A percentile compares a stretch with the other conserved stretches of the same genome.
These are phyloP conservation scores for Chroicocephalus ridibundus DNA, from an alignment of 2,113 vertebrate genomes.

Conservation along the genomic window DNA sequence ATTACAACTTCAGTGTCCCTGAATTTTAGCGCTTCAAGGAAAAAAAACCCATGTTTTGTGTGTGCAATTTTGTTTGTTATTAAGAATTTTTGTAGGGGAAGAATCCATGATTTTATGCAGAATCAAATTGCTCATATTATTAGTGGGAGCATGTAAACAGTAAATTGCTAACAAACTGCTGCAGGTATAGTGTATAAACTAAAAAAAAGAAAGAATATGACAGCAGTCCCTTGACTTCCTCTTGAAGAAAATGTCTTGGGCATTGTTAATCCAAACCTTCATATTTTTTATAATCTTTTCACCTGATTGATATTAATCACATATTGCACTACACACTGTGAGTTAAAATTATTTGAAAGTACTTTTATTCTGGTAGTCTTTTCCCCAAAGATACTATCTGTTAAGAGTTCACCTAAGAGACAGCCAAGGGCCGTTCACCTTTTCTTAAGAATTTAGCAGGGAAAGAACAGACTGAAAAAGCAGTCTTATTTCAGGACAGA, in stretches of 20 bases:
- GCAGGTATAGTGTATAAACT: not conserved
- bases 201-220: not conserved
- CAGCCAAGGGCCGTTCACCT: fast-evolving
- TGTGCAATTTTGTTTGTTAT: not conserved
- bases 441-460: not conserved
- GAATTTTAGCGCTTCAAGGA: not conserved
- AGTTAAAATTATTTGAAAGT: not conserved
- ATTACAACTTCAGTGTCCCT: not conserved
- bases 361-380: not conserved
- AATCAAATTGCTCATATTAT: not conserved
- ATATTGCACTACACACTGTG: fast-evolving
- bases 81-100: not conserved
- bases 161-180: not conserved
- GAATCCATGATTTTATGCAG: not conserved
- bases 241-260: not conserved
- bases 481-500: not conserved
- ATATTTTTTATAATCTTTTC: not conserved
- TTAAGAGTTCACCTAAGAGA: not conserved
- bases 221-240: fast-evolving
- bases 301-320: not conserved
- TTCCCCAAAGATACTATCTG: not conserved
- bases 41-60: not conserved
- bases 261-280: not conserved
- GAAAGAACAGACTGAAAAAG: not conserved
- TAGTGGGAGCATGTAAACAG: not conserved